Conservation (phyloP, 2,888 invertebrate species). For the Pheosia gnoma region DNA sequence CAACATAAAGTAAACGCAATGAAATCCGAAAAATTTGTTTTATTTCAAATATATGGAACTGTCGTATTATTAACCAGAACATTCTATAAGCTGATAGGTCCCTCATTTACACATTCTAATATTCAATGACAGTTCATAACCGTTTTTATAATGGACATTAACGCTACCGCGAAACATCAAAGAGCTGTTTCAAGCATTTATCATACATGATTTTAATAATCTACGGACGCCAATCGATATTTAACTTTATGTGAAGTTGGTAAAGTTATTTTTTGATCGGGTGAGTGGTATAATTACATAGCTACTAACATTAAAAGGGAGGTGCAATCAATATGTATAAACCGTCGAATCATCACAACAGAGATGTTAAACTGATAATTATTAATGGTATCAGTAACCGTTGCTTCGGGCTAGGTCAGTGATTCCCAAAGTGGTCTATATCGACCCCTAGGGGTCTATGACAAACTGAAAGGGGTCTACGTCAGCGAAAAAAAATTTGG, state of each 20-base stretch:
- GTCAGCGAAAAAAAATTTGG: no score
- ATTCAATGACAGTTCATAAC: neutral
- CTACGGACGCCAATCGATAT: neutral
- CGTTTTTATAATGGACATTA: slow-evolving; percentile 7
- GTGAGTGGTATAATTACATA: slow-evolving; percentile 5
- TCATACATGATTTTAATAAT: slow-evolving; percentile 8
- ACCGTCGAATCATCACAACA: slow-evolving; percentile 65
- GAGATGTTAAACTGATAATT: slow-evolving; percentile 72
- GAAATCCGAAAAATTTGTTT: no score
- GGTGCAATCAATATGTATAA: slow-evolving; percentile 32
- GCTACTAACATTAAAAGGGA: slow-evolving; percentile 28
- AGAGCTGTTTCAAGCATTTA: slow-evolving; percentile 4
- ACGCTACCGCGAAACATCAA: slow-evolving; percentile 7
- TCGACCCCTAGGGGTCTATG: no score
- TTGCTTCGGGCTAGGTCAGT: slow-evolving; percentile 26
- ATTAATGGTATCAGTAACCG: slow-evolving; percentile 59
- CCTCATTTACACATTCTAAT: neutral
- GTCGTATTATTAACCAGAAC: neutral
- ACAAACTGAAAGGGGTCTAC: no score
- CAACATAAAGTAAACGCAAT: no score
- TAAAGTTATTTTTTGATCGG: slow-evolving; percentile 13
- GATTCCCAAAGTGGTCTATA: no score
- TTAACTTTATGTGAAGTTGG: neutral
- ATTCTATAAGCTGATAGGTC: neutral
- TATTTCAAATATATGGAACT: no score